Evolutionary conservation across 2,888 invertebrate species (phyloP).

Genomic region (Chrysomela aeneicollis): DNA sequence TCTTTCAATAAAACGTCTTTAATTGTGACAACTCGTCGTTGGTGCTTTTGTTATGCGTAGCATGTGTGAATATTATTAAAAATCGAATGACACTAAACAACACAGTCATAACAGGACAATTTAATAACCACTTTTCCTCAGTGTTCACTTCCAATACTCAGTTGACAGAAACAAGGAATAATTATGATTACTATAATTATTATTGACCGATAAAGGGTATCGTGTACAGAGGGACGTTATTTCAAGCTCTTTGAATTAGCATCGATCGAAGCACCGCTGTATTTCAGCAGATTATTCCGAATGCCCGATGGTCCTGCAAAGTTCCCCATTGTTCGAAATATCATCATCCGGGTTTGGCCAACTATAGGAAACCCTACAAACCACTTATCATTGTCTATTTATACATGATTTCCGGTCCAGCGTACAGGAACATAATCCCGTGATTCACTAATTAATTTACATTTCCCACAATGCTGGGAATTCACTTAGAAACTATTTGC

Average conservation of each 20-base stretch:
- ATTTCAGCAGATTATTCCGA: neutral
- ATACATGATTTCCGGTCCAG: constrained; percentile 31
- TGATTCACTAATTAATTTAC: constrained; percentile 40
- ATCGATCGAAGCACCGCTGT: neutral
- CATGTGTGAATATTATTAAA: too few species aligned
- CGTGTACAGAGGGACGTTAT: neutral
- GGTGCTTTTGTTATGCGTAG: too few species aligned
- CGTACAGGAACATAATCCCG: constrained; percentile 32
- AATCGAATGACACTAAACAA: too few species aligned
- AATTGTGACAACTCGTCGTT: too few species aligned
- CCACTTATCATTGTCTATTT: constrained; percentile 30
- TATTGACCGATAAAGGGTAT: neutral
- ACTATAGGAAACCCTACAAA: constrained; percentile 30
- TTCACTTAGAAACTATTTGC: constrained; percentile 38
- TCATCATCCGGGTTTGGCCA: constrained; percentile 22
- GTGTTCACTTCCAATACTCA: too few species aligned
- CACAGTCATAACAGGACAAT: too few species aligned
- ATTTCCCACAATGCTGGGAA: constrained; percentile 39
- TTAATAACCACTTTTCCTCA: too few species aligned
- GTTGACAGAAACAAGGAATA: too few species aligned
- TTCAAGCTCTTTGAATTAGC: neutral
- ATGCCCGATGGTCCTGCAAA: neutral
- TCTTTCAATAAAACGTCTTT: too few species aligned
- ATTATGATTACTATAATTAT: too few species aligned
- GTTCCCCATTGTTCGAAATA: neutral